Percentiles rank a stretch among this genome's conserved stretches.
These are phyloP conservation scores for Eupithecia insigniata DNA, from an alignment of 2,888 invertebrate genomes.

Conservation along the genomic window DNA sequence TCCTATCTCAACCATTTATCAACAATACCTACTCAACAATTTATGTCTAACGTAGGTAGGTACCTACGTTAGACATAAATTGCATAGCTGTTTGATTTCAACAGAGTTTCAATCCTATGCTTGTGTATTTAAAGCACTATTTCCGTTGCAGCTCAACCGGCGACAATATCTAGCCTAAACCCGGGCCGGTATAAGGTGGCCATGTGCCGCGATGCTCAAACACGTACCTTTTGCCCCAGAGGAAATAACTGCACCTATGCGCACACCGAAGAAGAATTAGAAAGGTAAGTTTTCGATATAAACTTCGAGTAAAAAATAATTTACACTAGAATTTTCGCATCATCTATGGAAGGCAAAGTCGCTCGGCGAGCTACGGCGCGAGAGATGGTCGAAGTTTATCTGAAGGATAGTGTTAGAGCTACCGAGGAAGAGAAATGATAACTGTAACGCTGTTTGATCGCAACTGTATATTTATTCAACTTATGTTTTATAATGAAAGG, in stretches of 20 bases:
- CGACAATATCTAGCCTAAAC: constrained; percentile 62
- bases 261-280: constrained; percentile 95
- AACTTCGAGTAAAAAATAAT: neutral
- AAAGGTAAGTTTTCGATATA: constrained; percentile 83
- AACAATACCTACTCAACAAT: too few relatives aligned
- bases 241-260: constrained; percentile 96
- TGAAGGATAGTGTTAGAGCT: neutral
- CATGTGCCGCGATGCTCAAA: constrained; percentile 93
- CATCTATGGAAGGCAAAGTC: neutral
- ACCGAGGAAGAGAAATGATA: too few relatives aligned
- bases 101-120: too few relatives aligned
- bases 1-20: too few relatives aligned
- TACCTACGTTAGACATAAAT: too few relatives aligned
- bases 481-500: too few relatives aligned
- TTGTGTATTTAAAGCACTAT: neutral
- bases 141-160: constrained; percentile 56
- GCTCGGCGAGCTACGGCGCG: neutral
- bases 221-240: constrained; percentile 92
- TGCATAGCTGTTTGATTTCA: too few relatives aligned
- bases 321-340: neutral
- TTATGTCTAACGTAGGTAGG: too few relatives aligned
- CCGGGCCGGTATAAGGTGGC: constrained; percentile 93
- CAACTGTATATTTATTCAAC: too few relatives aligned
- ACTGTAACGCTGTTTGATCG: too few relatives aligned
- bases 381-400: neutral